Conservation (phyloP, 53 echinoderm and acorn worm genomes). For the Stichopus horrens region DNA sequence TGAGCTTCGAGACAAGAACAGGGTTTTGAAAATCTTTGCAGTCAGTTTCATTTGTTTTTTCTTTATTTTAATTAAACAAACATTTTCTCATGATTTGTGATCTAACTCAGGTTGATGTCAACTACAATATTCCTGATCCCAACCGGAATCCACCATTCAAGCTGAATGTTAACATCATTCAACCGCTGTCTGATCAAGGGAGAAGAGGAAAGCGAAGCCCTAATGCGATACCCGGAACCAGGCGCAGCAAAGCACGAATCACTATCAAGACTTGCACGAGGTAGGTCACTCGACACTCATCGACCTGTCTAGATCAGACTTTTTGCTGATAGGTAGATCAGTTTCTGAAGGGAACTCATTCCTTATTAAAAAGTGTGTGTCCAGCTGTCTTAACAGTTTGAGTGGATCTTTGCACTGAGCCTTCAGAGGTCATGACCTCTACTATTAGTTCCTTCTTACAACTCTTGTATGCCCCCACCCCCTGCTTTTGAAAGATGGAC, state of each 20-base stretch:
- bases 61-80: too few relatives aligned
- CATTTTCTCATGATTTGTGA: background rate
- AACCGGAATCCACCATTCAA: conserved; percentile 83
- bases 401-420: too few relatives aligned
- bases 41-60: too few relatives aligned
- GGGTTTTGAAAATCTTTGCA: too few relatives aligned
- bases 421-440: too few relatives aligned
- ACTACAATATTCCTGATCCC: conserved; percentile 97
- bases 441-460: too few relatives aligned
- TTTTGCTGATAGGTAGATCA: too few relatives aligned
- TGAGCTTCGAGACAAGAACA: too few relatives aligned
- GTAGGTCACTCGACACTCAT: conserved; percentile 18
- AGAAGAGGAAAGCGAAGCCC: conserved; percentile 14
- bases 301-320: too few relatives aligned
- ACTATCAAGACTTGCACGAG: conserved; percentile 82
- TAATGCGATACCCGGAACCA: conserved; percentile 44
- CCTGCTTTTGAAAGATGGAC: too few relatives aligned
- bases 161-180: conserved; percentile 53
- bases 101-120: conserved; percentile 71
- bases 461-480: too few relatives aligned
- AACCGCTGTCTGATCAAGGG: conserved; percentile 11
- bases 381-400: background rate
- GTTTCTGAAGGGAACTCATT: too few relatives aligned
- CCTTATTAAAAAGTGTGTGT: background rate
- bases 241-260: conserved; percentile 45